phyloP scores from a whole-genome alignment of 2,797 vertebrate species.

The Sebastolobus alascanus region DNA sequence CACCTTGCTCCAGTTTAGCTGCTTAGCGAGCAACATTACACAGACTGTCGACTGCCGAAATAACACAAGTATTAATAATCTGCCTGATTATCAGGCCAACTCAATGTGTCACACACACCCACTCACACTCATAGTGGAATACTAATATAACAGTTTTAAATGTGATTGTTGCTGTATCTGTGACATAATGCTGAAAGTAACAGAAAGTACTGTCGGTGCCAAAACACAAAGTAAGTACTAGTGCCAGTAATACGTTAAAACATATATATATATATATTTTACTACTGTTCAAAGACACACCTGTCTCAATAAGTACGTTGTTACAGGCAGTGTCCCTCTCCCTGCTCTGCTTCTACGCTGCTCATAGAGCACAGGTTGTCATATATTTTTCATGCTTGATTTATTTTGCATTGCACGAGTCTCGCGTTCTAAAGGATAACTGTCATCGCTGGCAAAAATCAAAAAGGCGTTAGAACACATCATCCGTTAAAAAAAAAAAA shows the following conservation, averaged over 20 bases:
- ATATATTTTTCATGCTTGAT: conserved; percentile 18
- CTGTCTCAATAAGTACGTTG: neutral
- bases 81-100: neutral
- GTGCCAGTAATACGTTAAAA: neutral
- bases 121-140: no score
- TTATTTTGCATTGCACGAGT: conserved; percentile 27
- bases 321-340: neutral
- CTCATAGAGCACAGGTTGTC: conserved; percentile 21
- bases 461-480: neutral
- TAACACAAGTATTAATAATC: neutral
- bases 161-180: conserved; percentile 14
- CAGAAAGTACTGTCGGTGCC: conserved; percentile 15
- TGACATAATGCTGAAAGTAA: neutral
- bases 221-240: neutral
- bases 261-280: neutral
- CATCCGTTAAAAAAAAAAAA: neutral
- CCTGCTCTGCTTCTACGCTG: conserved; percentile 11
- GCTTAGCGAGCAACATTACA: neutral
- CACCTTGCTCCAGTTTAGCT: neutral
- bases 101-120: neutral
- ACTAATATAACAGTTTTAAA: neutral
- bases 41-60: neutral
- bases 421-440: conserved; percentile 15
- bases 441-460: neutral
- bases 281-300: neutral